These are phyloP conservation scores for Sympetrum striolatum DNA, from an alignment of 2,888 invertebrate species.

Conservation along the genomic window DNA sequence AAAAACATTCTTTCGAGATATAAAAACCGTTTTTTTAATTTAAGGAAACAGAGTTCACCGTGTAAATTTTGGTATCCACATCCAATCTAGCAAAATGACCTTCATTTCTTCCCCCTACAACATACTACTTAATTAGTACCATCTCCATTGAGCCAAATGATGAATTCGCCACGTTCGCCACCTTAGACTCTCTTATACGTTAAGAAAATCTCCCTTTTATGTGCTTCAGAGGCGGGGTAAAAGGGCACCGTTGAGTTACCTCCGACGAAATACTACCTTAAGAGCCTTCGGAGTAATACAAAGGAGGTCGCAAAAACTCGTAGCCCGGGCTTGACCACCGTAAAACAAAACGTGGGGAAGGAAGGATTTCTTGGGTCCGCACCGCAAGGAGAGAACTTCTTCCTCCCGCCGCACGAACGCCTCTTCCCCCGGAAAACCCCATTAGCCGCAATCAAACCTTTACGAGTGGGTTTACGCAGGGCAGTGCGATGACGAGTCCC, in stretches of 20 bases:
- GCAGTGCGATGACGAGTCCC: constrained; percentile 24
- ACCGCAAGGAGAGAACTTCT: constrained; percentile 18
- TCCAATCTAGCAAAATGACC: too few species aligned
- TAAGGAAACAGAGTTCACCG: too few species aligned
- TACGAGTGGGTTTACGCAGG: constrained; percentile 36
- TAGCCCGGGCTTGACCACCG: constrained; percentile 12
- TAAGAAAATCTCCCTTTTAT: too few species aligned
- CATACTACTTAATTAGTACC: too few species aligned
- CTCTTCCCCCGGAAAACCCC: constrained; percentile 6
- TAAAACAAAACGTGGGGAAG: constrained; percentile 10
- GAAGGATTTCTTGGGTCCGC: not conserved
- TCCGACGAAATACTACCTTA: constrained; percentile 5
- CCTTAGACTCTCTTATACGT: too few species aligned
- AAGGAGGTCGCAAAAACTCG: constrained; percentile 10
- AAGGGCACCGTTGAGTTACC: not conserved
- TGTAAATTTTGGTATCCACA: too few species aligned
- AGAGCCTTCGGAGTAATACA: constrained; percentile 23
- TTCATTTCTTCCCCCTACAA: too few species aligned
- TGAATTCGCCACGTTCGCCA: too few species aligned
- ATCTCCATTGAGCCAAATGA: too few species aligned
- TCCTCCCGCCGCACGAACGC: not conserved
- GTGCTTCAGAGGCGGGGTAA: too few species aligned
- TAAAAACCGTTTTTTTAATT: too few species aligned
- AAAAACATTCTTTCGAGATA: too few species aligned
- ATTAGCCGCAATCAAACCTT: constrained; percentile 41